phyloP scores from a whole-genome alignment of 1,140 invertebrate genomes.

The Bicyclus anynana region DNA sequence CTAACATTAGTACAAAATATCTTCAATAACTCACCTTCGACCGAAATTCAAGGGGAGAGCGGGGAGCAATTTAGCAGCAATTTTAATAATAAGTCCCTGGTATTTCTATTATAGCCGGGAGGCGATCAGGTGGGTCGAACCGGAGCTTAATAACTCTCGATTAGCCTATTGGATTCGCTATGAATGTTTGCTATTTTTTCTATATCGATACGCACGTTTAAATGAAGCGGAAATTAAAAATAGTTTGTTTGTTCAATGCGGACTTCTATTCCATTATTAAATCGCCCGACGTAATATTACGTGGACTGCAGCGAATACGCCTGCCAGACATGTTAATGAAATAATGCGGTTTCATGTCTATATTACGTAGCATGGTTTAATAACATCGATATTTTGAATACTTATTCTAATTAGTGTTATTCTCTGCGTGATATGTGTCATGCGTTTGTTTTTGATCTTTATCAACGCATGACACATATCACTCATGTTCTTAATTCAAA shows the following conservation, averaged over 20 bases:
- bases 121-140: conserved; percentile 68
- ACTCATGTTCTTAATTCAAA: no score
- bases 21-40: conserved; percentile 62
- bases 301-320: conserved; percentile 34
- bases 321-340: conserved; percentile 39
- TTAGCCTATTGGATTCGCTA: conserved; percentile 76
- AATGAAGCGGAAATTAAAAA: conserved; percentile 70
- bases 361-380: not conserved
- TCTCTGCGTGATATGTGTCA: not conserved
- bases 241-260: conserved; percentile 53
- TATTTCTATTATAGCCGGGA: conserved; percentile 75
- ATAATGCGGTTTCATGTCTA: conserved; percentile 34
- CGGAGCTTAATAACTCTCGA: conserved; percentile 73
- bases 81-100: conserved; percentile 78
- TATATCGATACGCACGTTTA: conserved; percentile 63
- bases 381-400: not conserved
- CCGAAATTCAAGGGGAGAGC: conserved; percentile 64
- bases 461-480: no score
- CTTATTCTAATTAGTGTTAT: no score
- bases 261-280: conserved; percentile 43
- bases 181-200: conserved; percentile 77
- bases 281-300: conserved; percentile 34
- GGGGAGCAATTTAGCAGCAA: conserved; percentile 78
- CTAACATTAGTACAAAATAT: conserved; percentile 40
- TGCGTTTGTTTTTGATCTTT: no score